Conservation (phyloP, 2,888 invertebrate species). For the Liposcelis brunnea region DNA sequence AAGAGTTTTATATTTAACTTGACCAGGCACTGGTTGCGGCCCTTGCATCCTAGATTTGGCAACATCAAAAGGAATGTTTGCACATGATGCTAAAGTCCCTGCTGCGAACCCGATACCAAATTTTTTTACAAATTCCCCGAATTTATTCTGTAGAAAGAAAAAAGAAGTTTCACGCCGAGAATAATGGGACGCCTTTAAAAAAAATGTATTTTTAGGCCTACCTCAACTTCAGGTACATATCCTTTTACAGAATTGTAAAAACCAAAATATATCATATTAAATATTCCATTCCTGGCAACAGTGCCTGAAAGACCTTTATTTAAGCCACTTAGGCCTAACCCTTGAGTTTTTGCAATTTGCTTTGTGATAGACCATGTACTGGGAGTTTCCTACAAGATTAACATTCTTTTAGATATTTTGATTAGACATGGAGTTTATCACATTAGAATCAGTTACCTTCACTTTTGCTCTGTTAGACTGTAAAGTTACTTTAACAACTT, state of each 20-base stretch:
- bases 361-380: constrained; percentile 66
- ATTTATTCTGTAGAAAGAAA: constrained; percentile 38
- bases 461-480: constrained; percentile 54
- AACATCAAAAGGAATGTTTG: constrained; percentile 92
- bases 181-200: background rate
- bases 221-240: constrained; percentile 44
- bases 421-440: too few species aligned
- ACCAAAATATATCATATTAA: constrained; percentile 89
- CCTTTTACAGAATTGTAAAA: constrained; percentile 86
- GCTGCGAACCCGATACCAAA: constrained; percentile 71
- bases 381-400: constrained; percentile 32
- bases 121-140: constrained; percentile 54
- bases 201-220: constrained; percentile 24
- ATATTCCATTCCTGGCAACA: constrained; percentile 72
- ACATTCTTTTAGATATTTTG: background rate
- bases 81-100: constrained; percentile 68
- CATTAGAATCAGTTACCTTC: constrained; percentile 22
- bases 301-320: constrained; percentile 83
- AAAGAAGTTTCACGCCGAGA: background rate
- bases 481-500: constrained; percentile 85
- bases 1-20: constrained; percentile 64
- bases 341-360: constrained; percentile 55
- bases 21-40: constrained; percentile 55
- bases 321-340: constrained; percentile 62
- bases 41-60: constrained; percentile 92